phyloP scores from a whole-genome alignment of 1,140 invertebrate genomes.

The Drosophila orena region DNA sequence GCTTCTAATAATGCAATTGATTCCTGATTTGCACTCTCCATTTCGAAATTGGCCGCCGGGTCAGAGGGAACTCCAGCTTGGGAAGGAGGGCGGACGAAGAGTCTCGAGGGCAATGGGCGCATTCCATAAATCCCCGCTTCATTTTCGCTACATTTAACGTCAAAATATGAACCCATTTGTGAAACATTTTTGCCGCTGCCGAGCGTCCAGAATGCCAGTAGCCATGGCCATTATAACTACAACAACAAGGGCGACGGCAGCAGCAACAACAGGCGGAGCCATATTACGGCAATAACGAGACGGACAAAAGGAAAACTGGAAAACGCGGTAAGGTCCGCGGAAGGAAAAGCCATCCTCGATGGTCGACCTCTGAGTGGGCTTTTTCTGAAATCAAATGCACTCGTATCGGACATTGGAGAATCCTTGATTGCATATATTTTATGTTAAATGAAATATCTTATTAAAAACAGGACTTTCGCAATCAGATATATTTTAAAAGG shows the following conservation, averaged over 20 bases:
- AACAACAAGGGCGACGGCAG: constrained; percentile 51
- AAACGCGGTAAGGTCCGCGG: neutral
- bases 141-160: constrained; percentile 83
- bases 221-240: constrained; percentile 69
- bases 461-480: no score
- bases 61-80: neutral
- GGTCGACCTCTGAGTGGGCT: constrained; percentile 10
- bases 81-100: constrained; percentile 2
- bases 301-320: constrained; percentile 69
- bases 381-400: neutral
- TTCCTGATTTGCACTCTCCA: constrained; percentile 71
- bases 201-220: constrained; percentile 51
- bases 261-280: constrained; percentile 51
- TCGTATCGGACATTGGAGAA: neutral
- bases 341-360: constrained; percentile 6
- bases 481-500: no score
- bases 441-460: no score
- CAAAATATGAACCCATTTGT: constrained; percentile 82
- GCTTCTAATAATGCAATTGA: constrained; percentile 81
- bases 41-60: constrained; percentile 28
- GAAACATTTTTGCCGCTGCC: constrained; percentile 70
- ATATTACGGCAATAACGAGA: constrained; percentile 73
- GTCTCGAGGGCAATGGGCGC: constrained; percentile 70
- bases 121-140: constrained; percentile 80
- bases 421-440: no score